Percentiles rank a stretch among this genome's conserved stretches.
These are phyloP conservation scores for Zosterops pallidus DNA, from an alignment of 2,113 vertebrate species.

Conservation along the genomic window DNA sequence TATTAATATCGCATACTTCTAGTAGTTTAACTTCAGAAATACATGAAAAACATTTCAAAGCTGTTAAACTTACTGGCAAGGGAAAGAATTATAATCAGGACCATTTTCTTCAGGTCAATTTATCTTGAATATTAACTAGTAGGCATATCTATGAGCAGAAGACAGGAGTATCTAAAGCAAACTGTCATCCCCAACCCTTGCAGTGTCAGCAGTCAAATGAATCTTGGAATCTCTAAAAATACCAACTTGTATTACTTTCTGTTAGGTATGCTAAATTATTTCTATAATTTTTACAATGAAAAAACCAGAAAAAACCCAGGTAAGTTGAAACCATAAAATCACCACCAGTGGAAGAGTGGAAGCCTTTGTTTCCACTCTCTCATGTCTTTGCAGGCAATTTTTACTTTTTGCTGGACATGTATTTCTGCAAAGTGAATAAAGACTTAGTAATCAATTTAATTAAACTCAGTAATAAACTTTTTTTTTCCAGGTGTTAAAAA, in stretches of 20 bases:
- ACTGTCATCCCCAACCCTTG: not conserved
- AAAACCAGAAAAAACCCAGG: not conserved
- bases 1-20: not conserved
- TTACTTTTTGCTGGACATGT: not conserved
- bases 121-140: not conserved
- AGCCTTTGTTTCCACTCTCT: not conserved
- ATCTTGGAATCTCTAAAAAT: not conserved
- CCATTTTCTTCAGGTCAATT: not conserved
- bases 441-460: conserved; percentile 2
- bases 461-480: not conserved
- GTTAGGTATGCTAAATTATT: not conserved
- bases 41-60: not conserved
- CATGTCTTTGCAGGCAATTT: not conserved
- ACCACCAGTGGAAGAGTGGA: not conserved
- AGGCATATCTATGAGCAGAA: not conserved
- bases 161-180: not conserved
- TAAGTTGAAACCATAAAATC: not conserved
- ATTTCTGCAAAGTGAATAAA: not conserved
- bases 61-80: not conserved
- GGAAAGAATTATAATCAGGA: not conserved
- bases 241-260: not conserved
- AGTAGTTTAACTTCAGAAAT: not conserved
- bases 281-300: not conserved
- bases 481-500: conserved; percentile 17
- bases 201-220: not conserved